Evolutionary conservation across 2,888 invertebrate species (phyloP).

Genomic region (Pyrocoelia pectoralis): DNA sequence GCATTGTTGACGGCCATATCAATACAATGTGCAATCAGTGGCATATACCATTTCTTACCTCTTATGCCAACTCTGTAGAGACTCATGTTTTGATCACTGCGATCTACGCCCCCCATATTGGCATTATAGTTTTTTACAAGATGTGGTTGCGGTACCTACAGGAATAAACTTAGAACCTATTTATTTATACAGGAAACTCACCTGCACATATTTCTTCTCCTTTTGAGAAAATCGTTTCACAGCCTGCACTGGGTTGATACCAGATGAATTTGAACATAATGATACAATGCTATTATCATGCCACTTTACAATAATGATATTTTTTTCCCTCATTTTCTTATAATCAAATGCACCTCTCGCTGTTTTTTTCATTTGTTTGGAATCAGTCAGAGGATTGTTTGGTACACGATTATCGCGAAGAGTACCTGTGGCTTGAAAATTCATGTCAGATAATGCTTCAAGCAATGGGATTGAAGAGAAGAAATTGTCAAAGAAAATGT

Average conservation of each 20-base stretch:
- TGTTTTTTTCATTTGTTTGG: constrained; percentile 7
- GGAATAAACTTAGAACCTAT: no score
- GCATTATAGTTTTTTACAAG: constrained; percentile 39
- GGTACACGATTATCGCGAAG: constrained; percentile 33
- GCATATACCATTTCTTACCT: constrained; percentile 49
- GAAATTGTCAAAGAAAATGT: constrained; percentile 19
- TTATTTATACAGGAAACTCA: no score
- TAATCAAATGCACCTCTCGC: constrained; percentile 15
- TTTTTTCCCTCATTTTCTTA: neutral
- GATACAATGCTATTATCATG: constrained; percentile 5
- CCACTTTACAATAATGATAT: constrained; percentile 4
- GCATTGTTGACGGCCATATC: constrained; percentile 46
- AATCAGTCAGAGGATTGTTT: constrained; percentile 8
- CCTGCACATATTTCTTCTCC: constrained; percentile 38
- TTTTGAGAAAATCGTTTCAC: constrained; percentile 28
- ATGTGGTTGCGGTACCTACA: constrained; percentile 39
- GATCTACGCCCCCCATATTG: constrained; percentile 45
- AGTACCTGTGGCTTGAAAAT: constrained; percentile 31
- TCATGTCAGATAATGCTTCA: constrained; percentile 12
- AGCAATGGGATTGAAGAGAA: constrained; percentile 27
- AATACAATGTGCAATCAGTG: constrained; percentile 43
- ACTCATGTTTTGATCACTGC: constrained; percentile 44
- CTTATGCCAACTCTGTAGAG: constrained; percentile 41
- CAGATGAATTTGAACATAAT: constrained; percentile 41
- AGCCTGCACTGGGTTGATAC: constrained; percentile 22